Evolutionary conservation across 1,140 invertebrate genomes (phyloP).

Genomic region (Tetramorium parvispinum): DNA sequence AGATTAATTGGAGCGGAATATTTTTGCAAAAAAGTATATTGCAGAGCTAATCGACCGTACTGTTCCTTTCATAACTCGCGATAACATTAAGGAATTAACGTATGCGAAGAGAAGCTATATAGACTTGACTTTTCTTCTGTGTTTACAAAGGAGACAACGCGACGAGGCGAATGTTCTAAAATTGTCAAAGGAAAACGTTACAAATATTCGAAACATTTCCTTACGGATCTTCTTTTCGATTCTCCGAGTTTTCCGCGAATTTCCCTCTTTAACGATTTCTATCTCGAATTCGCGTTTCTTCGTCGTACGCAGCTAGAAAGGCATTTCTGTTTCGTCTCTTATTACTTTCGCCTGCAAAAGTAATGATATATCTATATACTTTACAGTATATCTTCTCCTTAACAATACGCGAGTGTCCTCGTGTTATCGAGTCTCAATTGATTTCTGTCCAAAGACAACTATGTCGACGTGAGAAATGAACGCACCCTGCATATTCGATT

Average conservation of each 20-base stretch:
- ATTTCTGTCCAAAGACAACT: background rate
- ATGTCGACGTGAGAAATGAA: constrained; percentile 55
- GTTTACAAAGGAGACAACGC: background rate
- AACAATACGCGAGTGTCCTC: constrained; percentile 2
- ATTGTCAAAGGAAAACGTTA: background rate
- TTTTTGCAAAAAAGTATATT: constrained; percentile 48
- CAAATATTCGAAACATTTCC: background rate
- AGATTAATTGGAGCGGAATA: constrained; percentile 42
- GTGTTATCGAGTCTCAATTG: constrained; percentile 12
- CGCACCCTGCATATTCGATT: constrained; percentile 51
- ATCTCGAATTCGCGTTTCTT: background rate
- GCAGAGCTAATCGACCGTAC: constrained; percentile 15
- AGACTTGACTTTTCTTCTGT: background rate
- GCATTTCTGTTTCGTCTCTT: constrained; percentile 37
- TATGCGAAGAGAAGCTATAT: background rate
- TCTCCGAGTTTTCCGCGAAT: background rate
- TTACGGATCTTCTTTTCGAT: background rate
- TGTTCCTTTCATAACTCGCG: constrained; percentile 15
- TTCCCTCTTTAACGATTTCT: background rate
- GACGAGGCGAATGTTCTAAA: background rate
- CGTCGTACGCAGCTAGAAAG: constrained; percentile 8
- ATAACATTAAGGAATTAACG: constrained; percentile 34
- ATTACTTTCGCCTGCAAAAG: constrained; percentile 71
- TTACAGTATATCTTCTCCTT: background rate
- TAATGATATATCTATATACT: constrained; percentile 58